Evolutionary conservation across 2,797 vertebrate genomes (phyloP).

Genomic region (Notolepis coatsorum): DNA sequence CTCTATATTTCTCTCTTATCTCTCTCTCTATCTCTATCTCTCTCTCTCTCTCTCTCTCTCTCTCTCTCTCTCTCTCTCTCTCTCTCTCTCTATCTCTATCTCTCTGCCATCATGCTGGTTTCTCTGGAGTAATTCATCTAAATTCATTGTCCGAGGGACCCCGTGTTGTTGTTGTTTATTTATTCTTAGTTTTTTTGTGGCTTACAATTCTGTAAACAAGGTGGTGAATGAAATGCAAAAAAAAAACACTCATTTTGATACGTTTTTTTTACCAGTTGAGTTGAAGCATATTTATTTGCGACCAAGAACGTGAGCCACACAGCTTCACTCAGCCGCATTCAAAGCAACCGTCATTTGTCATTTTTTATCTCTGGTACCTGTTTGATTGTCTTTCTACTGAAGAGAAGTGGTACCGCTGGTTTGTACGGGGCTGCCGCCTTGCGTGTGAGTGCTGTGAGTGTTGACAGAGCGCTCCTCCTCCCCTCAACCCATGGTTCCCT

Average conservation of each 20-base stretch:
- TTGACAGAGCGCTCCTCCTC: too few relatives aligned
- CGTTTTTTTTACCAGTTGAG: neutral
- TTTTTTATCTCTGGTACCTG: conserved; percentile 11
- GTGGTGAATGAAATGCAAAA: neutral
- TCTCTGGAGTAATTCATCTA: neutral
- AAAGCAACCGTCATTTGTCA: neutral
- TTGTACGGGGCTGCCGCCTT: too few relatives aligned
- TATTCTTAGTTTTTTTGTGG: neutral
- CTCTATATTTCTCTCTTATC: too few relatives aligned
- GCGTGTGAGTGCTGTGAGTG: too few relatives aligned
- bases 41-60: conserved; percentile 1
- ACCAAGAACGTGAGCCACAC: neutral
- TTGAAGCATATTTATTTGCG: conserved; percentile 6
- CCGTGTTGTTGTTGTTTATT: neutral
- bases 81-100: neutral
- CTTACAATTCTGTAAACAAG: neutral
- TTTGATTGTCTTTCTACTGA: too few relatives aligned
- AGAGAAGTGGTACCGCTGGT: too few relatives aligned
- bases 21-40: too few relatives aligned
- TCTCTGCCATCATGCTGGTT: neutral
- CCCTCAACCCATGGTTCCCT: too few relatives aligned
- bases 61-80: neutral
- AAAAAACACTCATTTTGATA: too few relatives aligned
- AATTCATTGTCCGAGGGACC: neutral
- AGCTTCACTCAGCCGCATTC: neutral